phyloP scores from a whole-genome alignment of 2,888 invertebrate genomes.

The Polydesmus complanatus region DNA sequence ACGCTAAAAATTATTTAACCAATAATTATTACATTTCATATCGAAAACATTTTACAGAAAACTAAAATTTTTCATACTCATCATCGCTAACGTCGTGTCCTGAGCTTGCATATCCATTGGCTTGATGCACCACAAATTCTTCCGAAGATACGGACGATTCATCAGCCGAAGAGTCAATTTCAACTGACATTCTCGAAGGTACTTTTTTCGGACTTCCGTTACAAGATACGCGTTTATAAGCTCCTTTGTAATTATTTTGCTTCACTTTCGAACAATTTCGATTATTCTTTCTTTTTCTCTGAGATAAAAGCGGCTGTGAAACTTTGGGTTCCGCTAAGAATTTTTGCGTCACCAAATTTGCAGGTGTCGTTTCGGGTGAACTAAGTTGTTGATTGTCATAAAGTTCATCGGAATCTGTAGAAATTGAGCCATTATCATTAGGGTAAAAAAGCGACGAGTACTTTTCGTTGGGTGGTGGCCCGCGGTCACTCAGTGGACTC shows the following conservation, averaged over 20 bases:
- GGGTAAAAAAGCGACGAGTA: neutral
- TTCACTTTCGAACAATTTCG: neutral
- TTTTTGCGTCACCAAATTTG: neutral
- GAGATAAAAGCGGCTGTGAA: neutral
- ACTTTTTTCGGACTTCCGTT: neutral
- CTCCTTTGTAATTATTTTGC: neutral
- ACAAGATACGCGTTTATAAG: neutral
- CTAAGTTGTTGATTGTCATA: conserved; percentile 40
- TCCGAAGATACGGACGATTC: conserved; percentile 5
- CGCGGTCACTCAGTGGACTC: conserved; percentile 53
- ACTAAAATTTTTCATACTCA: neutral
- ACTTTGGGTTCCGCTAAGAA: neutral
- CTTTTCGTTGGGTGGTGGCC: neutral
- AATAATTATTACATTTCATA: no score
- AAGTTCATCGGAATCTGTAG: conserved; percentile 64
- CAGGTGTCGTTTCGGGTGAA: neutral
- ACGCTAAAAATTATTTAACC: no score
- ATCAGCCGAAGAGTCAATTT: conserved; percentile 8
- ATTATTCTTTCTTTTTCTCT: neutral
- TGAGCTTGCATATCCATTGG: neutral
- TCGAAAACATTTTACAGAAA: no score
- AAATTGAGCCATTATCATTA: conserved; percentile 33
- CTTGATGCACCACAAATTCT: neutral
- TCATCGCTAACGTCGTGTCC: neutral
- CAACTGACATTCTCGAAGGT: conserved; percentile 1